Conservation (phyloP, 2,888 invertebrate genomes). For the Diarsia mendica region DNA sequence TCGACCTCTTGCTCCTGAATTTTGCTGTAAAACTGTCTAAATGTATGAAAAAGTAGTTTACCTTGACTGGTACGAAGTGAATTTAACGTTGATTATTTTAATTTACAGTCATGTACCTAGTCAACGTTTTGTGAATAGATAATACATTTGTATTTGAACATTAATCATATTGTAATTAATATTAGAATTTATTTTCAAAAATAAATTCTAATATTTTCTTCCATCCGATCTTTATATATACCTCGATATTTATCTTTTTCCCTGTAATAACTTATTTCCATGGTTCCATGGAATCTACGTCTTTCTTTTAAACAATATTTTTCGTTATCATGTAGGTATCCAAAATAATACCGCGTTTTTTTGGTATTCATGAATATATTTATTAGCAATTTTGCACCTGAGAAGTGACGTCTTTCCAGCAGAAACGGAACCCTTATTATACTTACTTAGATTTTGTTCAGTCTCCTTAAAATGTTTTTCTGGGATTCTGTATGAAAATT, state of each 20-base stretch:
- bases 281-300: not conserved
- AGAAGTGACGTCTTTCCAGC: not conserved
- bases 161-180: not conserved
- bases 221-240: not conserved
- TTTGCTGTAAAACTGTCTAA: constrained; percentile 54
- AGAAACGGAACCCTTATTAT: too few species aligned
- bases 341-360: not conserved
- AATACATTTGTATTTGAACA: too few species aligned
- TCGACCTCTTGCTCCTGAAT: constrained; percentile 75
- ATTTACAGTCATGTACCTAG: not conserved
- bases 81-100: constrained; percentile 3
- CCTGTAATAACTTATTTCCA: not conserved
- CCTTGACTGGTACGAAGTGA: not conserved
- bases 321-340: not conserved
- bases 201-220: not conserved
- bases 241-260: not conserved
- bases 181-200: too few species aligned
- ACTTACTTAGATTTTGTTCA: not conserved
- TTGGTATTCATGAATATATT: not conserved
- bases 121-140: not conserved
- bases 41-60: constrained; percentile 38
- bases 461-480: not conserved
- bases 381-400: not conserved
- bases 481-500: not conserved
- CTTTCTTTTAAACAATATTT: not conserved